phyloP scores from a whole-genome alignment of 2,888 invertebrate species.

The Caenorhabditis panamensis region DNA sequence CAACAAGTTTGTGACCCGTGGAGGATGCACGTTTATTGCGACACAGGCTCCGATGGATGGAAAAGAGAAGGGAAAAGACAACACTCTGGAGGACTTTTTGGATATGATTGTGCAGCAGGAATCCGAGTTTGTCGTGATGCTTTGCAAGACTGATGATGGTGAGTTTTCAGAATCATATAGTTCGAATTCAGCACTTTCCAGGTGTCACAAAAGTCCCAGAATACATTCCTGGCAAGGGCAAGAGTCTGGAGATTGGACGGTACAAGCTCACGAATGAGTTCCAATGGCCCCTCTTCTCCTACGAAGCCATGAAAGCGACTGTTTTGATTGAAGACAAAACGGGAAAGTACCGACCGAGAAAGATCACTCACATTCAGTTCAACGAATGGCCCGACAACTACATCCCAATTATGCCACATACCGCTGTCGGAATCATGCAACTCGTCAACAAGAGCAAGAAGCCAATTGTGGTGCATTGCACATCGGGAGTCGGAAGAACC shows the following conservation, averaged over 20 bases:
- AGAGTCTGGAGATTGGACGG: background rate
- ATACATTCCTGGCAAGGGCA: background rate
- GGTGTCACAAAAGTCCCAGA: background rate
- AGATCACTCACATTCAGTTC: background rate
- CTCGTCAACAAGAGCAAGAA: background rate
- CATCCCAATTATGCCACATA: background rate
- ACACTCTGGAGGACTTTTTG: background rate
- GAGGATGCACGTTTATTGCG: background rate
- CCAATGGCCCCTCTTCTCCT: background rate
- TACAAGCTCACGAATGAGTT: background rate
- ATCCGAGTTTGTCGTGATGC: background rate
- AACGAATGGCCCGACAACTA: background rate
- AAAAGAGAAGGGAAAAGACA: background rate
- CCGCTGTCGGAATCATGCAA: background rate
- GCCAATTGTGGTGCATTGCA: background rate
- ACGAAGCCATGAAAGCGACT: background rate
- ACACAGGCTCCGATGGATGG: constrained; percentile 1
- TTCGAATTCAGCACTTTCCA: background rate
- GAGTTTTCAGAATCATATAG: background rate
- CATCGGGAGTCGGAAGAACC: background rate
- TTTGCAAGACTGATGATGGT: background rate
- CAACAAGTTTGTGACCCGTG: background rate
- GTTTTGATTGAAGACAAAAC: background rate
- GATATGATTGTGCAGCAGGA: background rate
- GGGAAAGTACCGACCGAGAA: background rate